Conservation (phyloP, 2,113 vertebrate species). For the Nesoenas mayeri region DNA sequence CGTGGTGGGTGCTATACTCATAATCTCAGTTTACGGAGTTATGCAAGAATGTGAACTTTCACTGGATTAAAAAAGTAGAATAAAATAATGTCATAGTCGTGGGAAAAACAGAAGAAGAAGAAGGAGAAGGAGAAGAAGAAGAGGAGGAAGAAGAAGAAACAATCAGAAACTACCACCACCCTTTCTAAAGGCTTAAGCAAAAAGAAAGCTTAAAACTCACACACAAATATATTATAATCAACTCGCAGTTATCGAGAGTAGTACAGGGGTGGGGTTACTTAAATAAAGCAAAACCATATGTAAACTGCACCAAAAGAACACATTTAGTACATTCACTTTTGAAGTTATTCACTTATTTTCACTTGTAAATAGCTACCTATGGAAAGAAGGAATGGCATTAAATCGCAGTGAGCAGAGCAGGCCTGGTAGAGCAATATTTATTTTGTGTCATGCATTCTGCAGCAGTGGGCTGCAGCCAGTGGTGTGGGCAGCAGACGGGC, state of each 20-base stretch:
- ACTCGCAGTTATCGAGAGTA: neutral
- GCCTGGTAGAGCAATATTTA: neutral
- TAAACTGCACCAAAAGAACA: neutral
- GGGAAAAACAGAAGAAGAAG: neutral
- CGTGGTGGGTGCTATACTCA: neutral
- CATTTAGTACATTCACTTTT: neutral
- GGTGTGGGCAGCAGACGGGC: neutral
- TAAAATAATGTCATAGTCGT: neutral
- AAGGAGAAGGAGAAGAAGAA: neutral
- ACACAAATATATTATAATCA: neutral
- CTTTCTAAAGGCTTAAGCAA: neutral
- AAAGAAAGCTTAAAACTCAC: neutral
- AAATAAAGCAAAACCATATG: neutral
- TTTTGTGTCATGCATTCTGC: neutral
- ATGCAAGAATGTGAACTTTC: neutral
- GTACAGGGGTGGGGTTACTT: neutral
- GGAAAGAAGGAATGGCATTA: neutral
- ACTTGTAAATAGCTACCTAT: conserved; percentile 1
- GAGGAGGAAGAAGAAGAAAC: neutral
- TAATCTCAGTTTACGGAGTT: neutral
- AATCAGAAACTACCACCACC: neutral
- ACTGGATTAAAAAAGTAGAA: neutral
- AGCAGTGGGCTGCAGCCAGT: neutral
- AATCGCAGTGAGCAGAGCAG: neutral
- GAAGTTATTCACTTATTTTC: neutral